These are phyloP conservation scores for Bombus cullumanus DNA, from an alignment of 1,140 invertebrate genomes.

Conservation along the genomic window DNA sequence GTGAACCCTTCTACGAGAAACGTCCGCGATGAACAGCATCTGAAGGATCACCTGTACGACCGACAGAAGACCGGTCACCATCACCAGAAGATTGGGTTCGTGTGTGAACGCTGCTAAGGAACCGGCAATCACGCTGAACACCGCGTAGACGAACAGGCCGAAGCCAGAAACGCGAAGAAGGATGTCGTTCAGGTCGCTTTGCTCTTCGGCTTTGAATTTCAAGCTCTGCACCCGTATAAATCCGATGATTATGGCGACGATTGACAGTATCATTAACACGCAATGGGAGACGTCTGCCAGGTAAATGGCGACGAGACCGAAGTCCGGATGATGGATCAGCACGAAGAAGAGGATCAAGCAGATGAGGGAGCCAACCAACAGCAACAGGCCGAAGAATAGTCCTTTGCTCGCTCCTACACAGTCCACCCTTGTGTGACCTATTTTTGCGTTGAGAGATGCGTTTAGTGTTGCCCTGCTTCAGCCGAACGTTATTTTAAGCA, in stretches of 20 bases:
- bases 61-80: conserved; percentile 93
- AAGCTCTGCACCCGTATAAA: conserved; percentile 92
- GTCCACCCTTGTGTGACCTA: conserved; percentile 91
- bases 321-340: conserved; percentile 91
- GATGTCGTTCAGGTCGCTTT: conserved; percentile 94
- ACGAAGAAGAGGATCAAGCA: conserved; percentile 97
- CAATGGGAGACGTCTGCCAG: conserved; percentile 95
- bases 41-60: conserved; percentile 95
- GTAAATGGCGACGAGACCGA: conserved; percentile 93
- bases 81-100: conserved; percentile 94
- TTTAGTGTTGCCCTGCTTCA: background rate
- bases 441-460: conserved; percentile 4
- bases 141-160: conserved; percentile 95
- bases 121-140: conserved; percentile 96
- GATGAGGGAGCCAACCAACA: conserved; percentile 95
- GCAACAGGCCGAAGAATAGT: conserved; percentile 95
- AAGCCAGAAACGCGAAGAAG: conserved; percentile 95
- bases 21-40: conserved; percentile 97
- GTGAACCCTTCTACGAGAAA: conserved; percentile 94
- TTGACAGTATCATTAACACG: conserved; percentile 92
- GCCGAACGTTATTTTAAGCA: background rate
- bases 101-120: conserved; percentile 91
- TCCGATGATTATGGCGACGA: conserved; percentile 94
- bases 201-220: conserved; percentile 94
- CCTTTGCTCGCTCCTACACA: conserved; percentile 96